Percentiles rank a stretch among this genome's conserved stretches.
phyloP scores from a whole-genome alignment of 2,888 invertebrate genomes.

The Rotaria socialis region DNA sequence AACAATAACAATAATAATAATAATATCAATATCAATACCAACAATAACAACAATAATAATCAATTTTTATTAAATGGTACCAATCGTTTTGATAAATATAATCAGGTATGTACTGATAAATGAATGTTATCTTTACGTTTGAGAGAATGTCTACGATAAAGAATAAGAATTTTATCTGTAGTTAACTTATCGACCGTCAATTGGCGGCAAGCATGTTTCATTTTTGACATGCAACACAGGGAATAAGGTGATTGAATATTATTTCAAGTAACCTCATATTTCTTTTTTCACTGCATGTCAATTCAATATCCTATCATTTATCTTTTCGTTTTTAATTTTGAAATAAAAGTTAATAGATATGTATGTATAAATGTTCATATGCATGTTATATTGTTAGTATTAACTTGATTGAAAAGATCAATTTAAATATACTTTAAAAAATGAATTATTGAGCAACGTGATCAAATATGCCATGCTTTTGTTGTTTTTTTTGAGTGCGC shows the following conservation, averaged over 20 bases:
- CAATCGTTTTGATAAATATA: not conserved
- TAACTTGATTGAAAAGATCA: not conserved
- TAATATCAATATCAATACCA: not conserved
- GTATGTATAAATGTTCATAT: not conserved
- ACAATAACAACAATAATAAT: not conserved
- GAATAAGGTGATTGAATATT: not conserved
- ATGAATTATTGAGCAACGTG: not conserved
- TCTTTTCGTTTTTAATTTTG: not conserved
- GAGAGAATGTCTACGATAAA: not conserved
- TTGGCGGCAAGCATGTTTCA: not conserved
- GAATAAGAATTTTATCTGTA: not conserved
- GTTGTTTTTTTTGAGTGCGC: no score
- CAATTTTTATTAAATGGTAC: not conserved
- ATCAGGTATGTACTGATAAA: not conserved
- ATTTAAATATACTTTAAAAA: not conserved
- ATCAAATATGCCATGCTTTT: not conserved
- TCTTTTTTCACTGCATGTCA: not conserved
- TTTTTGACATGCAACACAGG: not conserved
- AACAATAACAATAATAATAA: not conserved
- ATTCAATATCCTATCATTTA: not conserved
- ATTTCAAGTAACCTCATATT: not conserved
- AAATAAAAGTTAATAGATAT: not conserved
- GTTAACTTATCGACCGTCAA: not conserved
- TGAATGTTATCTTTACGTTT: not conserved
- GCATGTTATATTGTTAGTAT: not conserved